These are phyloP conservation scores for Hydrolagus colliei DNA, from an alignment of 2,797 vertebrate species.

Conservation along the genomic window DNA sequence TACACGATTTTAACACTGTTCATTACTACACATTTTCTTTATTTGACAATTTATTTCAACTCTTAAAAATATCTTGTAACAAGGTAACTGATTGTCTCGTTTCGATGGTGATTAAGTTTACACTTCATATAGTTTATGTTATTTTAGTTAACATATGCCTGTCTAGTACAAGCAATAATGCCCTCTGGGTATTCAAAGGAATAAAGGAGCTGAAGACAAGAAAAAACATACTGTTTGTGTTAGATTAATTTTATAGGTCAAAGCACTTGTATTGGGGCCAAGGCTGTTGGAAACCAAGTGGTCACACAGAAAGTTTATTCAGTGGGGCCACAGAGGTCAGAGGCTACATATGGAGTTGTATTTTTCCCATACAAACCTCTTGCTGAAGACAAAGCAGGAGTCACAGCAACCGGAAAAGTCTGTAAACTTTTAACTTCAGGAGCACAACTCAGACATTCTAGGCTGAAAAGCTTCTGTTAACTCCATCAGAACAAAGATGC, in stretches of 20 bases:
- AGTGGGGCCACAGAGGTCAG: slow-evolving; percentile 23
- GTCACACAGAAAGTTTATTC: slow-evolving; percentile 32
- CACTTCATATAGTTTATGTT: neutral
- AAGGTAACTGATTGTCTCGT: neutral
- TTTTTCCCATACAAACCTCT: slow-evolving; percentile 26
- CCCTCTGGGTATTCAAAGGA: slow-evolving; percentile 24
- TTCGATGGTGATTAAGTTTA: slow-evolving; percentile 12
- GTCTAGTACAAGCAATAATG: slow-evolving; percentile 22
- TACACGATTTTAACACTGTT: neutral
- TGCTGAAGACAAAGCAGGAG: slow-evolving; percentile 28
- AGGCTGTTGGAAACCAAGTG: slow-evolving; percentile 31
- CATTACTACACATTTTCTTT: neutral
- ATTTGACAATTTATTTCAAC: neutral
- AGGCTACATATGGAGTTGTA: slow-evolving; percentile 29
- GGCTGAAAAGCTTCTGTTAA: slow-evolving; percentile 12
- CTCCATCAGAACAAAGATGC: slow-evolving; percentile 17
- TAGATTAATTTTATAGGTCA: slow-evolving; percentile 31
- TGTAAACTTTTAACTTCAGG: slow-evolving; percentile 30
- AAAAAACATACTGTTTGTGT: slow-evolving; percentile 32
- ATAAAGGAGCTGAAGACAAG: slow-evolving; percentile 29
- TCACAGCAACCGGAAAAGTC: slow-evolving; percentile 32
- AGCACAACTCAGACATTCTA: slow-evolving; percentile 24
- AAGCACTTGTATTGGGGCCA: slow-evolving; percentile 26
- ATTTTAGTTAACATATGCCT: slow-evolving; percentile 26
- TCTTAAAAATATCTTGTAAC: neutral